These are phyloP conservation scores for Epinephelus moara DNA, from an alignment of 2,113 vertebrate species.

Conservation along the genomic window DNA sequence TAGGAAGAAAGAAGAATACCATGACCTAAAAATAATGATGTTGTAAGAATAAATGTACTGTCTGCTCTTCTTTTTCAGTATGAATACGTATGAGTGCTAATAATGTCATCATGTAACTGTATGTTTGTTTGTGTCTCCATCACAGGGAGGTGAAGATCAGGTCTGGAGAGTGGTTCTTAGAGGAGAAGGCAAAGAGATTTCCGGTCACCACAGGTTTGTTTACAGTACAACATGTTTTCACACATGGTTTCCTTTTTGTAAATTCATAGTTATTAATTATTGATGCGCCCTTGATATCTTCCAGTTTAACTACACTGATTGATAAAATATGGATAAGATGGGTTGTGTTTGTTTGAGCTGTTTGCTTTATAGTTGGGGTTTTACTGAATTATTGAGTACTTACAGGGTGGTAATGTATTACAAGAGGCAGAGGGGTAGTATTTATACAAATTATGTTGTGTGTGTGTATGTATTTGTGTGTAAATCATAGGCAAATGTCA, in stretches of 20 bases:
- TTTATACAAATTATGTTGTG: neutral
- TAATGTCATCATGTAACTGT: neutral
- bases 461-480: too few relatives aligned
- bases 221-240: neutral
- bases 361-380: neutral
- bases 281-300: neutral
- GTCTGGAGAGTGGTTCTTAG: conserved; percentile 95
- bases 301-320: neutral
- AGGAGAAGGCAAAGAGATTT: conserved; percentile 92
- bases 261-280: neutral
- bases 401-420: neutral
- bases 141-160: conserved; percentile 91
- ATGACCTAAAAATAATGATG: neutral
- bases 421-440: neutral
- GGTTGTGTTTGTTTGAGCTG: neutral
- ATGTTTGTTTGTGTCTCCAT: neutral
- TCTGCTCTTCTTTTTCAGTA: neutral
- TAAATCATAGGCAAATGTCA: too few relatives aligned
- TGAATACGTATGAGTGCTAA: too few relatives aligned
- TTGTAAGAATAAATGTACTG: neutral
- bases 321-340: conserved; percentile 12
- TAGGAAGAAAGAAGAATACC: neutral
- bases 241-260: neutral
- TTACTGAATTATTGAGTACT: conserved; percentile 27
- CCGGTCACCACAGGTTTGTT: conserved; percentile 85